Percentiles rank a stretch among this genome's conserved stretches.
These are phyloP conservation scores for Elmis aenea DNA, from an alignment of 2,888 invertebrate species.

Conservation along the genomic window DNA sequence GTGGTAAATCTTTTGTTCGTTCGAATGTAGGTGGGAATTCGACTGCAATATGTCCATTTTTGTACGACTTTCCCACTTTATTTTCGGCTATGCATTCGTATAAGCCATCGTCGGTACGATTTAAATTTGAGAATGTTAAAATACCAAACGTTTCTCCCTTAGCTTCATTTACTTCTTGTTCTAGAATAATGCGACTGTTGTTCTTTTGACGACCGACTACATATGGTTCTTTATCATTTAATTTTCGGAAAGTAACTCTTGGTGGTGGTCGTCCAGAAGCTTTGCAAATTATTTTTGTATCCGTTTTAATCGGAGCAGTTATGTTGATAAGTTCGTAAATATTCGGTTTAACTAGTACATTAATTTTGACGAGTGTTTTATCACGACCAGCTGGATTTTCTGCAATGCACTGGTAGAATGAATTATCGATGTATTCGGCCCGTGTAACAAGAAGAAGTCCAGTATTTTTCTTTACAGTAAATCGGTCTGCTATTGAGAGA, in stretches of 20 bases:
- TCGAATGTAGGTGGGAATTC: slow-evolving; percentile 79
- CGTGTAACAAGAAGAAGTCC: slow-evolving; percentile 70
- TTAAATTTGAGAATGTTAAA: slow-evolving; percentile 61
- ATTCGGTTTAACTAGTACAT: slow-evolving; percentile 72
- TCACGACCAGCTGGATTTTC: slow-evolving; percentile 72
- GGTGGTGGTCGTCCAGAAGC: slow-evolving; percentile 80
- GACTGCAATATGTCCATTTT: slow-evolving; percentile 77
- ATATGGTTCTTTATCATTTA: slow-evolving; percentile 61
- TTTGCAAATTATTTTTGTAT: slow-evolving; percentile 68
- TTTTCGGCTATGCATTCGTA: slow-evolving; percentile 84
- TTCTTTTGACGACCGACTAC: slow-evolving; percentile 57
- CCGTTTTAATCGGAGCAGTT: slow-evolving; percentile 59
- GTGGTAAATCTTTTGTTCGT: slow-evolving; percentile 59
- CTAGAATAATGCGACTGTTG: slow-evolving; percentile 64
- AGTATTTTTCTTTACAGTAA: slow-evolving; percentile 63
- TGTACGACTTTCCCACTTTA: slow-evolving; percentile 62
- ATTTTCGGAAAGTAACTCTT: slow-evolving; percentile 71
- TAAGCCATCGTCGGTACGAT: slow-evolving; percentile 76
- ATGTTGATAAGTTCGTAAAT: slow-evolving; percentile 73
- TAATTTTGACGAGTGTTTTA: slow-evolving; percentile 63
- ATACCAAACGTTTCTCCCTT: slow-evolving; percentile 60
- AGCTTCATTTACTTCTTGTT: slow-evolving; percentile 51
- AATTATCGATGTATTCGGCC: slow-evolving; percentile 73
- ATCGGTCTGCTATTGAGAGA: slow-evolving; percentile 62
- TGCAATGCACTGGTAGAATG: slow-evolving; percentile 76